Conservation (phyloP, 2,113 vertebrate species). For the Podocnemis expansa region DNA sequence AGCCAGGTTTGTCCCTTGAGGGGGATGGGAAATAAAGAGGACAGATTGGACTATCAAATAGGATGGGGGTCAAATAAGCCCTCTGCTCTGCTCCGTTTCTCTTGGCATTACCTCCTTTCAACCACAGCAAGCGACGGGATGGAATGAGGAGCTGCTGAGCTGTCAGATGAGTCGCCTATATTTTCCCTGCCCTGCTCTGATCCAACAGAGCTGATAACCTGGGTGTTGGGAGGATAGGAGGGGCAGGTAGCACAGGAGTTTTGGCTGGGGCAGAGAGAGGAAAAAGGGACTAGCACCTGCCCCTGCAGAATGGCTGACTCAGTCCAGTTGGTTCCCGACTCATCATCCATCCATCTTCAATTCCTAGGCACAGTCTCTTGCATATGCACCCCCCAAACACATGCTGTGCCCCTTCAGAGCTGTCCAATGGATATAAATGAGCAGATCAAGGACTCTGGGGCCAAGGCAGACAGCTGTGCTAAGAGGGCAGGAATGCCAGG, state of each 20-base stretch:
- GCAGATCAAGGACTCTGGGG: neutral
- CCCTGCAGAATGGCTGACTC: neutral
- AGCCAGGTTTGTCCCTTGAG: neutral
- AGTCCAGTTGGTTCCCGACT: neutral
- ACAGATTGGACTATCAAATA: neutral
- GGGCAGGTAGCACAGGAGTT: fast-evolving
- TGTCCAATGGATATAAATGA: neutral
- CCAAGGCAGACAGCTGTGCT: neutral
- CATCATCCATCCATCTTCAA: neutral
- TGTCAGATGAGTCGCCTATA: neutral
- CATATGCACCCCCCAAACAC: neutral
- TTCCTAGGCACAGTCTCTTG: neutral
- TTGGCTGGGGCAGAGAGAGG: neutral
- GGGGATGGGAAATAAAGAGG: neutral
- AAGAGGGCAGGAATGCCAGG: neutral
- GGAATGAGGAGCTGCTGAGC: too few species aligned
- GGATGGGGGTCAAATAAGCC: neutral
- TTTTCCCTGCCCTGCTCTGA: neutral
- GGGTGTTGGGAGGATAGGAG: neutral
- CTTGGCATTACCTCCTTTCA: neutral
- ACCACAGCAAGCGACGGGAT: neutral
- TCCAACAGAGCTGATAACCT: neutral
- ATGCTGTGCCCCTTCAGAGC: neutral
- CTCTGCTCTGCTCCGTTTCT: too few species aligned
- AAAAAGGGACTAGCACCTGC: neutral